Evolutionary conservation across 1,140 invertebrate species (phyloP).

Genomic region (Daktulosphaira vitifoliae): DNA sequence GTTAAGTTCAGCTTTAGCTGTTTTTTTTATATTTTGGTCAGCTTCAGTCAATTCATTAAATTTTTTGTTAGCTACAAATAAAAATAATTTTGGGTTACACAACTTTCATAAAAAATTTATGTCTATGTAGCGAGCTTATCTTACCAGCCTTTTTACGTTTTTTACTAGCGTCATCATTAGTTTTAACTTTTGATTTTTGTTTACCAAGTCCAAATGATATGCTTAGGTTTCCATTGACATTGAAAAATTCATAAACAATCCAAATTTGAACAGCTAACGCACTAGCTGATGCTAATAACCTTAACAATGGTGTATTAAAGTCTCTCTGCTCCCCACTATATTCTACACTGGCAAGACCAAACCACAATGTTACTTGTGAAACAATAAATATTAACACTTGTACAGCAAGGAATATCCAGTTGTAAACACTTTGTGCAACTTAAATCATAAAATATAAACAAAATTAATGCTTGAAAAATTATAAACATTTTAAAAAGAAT

Average conservation of each 20-base stretch:
- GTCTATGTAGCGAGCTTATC: no score
- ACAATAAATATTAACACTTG: conserved; percentile 1
- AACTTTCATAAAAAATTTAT: no score
- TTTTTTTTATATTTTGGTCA: conserved; percentile 56
- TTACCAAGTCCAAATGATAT: background rate
- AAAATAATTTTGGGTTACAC: no score
- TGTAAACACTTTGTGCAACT: conserved; percentile 26
- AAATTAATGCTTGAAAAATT: no score
- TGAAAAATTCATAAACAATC: conserved; percentile 13
- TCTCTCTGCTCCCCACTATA: conserved; percentile 10
- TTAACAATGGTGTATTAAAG: conserved; percentile 6
- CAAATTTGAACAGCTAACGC: background rate
- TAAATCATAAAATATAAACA: conserved; percentile 8
- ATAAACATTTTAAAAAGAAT: background rate
- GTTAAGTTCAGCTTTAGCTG: conserved; percentile 44
- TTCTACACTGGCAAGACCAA: background rate
- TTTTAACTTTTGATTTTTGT: background rate
- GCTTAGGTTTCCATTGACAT: background rate
- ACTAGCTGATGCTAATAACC: background rate
- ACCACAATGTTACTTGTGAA: conserved; percentile 13
- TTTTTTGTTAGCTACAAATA: conserved; percentile 40
- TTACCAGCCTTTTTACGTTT: conserved; percentile 21
- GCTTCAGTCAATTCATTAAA: conserved; percentile 58
- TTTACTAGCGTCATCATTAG: background rate
- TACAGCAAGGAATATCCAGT: background rate